phyloP scores from a whole-genome alignment of 2,797 vertebrate species.

The Protonibea diacanthus region DNA sequence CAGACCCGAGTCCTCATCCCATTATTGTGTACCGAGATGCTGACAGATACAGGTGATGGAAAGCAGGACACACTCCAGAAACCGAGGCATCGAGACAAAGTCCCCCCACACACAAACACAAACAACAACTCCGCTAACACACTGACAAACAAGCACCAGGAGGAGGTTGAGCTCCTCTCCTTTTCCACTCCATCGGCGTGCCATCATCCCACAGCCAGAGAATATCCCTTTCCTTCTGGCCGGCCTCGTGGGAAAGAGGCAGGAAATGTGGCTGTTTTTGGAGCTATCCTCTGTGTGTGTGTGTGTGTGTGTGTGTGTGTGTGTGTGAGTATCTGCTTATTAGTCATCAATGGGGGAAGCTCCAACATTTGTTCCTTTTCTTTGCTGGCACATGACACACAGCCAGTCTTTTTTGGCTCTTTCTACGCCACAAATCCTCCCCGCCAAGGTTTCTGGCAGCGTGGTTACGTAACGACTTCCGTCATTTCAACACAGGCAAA shows the following conservation, averaged over 20 bases:
- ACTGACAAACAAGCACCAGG: conserved; percentile 50
- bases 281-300: conserved; percentile 45
- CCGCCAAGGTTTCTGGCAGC: conserved; percentile 75
- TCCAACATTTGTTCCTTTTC: conserved; percentile 79
- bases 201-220: conserved; percentile 67
- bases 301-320: conserved; percentile 22
- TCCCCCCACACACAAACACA: conserved; percentile 27
- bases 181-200: conserved; percentile 48
- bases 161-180: conserved; percentile 46
- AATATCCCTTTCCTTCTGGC: conserved; percentile 78
- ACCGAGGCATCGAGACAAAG: conserved; percentile 56
- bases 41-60: conserved; percentile 60
- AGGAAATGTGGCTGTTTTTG: conserved; percentile 74
- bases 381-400: conserved; percentile 72
- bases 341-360: conserved; percentile 80
- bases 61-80: conserved; percentile 62
- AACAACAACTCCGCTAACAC: conserved; percentile 27
- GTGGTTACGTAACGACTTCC: conserved; percentile 79
- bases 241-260: conserved; percentile 79
- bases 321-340: conserved; percentile 65
- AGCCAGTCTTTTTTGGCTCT: conserved; percentile 73
- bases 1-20: conserved; percentile 7
- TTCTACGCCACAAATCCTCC: conserved; percentile 59
- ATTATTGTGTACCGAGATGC: conserved; percentile 38
- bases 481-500: conserved; percentile 76